Evolutionary conservation across 2,113 vertebrate genomes (phyloP).

Genomic region (Myrmecobius fasciatus): DNA sequence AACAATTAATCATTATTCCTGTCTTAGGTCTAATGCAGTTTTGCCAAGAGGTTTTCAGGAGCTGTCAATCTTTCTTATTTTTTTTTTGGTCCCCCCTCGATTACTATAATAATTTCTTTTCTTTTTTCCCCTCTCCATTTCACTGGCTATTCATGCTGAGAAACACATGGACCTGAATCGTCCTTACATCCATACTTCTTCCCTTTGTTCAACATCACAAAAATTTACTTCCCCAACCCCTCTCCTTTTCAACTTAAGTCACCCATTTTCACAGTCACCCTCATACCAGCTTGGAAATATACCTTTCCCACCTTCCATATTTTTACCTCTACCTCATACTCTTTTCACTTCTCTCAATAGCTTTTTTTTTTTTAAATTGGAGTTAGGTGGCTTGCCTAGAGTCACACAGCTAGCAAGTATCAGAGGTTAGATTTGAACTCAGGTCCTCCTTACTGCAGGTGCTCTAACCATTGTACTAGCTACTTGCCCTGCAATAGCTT

Average conservation of each 20-base stretch:
- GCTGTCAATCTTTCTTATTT: not conserved
- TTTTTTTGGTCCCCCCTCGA: not conserved
- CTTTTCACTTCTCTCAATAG: not conserved
- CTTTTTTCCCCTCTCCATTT: not conserved
- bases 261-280: not conserved
- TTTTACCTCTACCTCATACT: not conserved
- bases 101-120: not conserved
- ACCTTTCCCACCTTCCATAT: not conserved
- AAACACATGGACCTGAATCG: not conserved
- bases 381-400: too few relatives aligned
- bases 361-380: not conserved
- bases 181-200: not conserved
- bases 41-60: not conserved
- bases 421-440: too few relatives aligned
- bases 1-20: not conserved
- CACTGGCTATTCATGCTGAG: not conserved
- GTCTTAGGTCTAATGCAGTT: not conserved
- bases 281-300: not conserved
- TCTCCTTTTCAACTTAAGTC: not conserved
- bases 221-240: not conserved
- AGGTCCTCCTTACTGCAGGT: too few relatives aligned
- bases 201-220: not conserved
- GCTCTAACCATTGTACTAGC: too few relatives aligned
- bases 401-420: too few relatives aligned
- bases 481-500: not conserved